A percentile compares a stretch with the other conserved stretches of the same genome.
These are phyloP conservation scores for Oreocharis arfaki DNA, from an alignment of 2,113 vertebrate genomes.

Conservation along the genomic window DNA sequence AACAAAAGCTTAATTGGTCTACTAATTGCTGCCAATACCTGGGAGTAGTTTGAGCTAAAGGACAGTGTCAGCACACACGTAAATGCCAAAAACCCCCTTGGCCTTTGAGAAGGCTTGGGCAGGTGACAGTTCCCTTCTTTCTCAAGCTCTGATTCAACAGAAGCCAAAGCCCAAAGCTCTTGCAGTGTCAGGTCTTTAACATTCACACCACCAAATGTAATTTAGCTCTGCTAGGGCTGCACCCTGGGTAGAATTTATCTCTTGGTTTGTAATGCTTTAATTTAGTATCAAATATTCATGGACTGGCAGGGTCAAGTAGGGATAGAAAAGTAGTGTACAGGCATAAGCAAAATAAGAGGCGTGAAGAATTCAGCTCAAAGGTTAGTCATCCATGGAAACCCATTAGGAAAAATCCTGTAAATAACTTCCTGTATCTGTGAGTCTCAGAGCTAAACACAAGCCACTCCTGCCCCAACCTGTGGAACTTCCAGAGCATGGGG, in stretches of 20 bases:
- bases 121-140: background rate
- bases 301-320: constrained; percentile 15
- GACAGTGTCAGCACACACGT: background rate
- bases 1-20: background rate
- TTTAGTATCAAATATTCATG: constrained; percentile 38
- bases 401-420: constrained; percentile 17
- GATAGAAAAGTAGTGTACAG: constrained; percentile 6
- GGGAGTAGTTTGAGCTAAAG: background rate
- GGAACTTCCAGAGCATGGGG: background rate
- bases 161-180: background rate
- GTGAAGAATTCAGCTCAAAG: background rate
- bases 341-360: background rate
- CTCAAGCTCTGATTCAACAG: background rate
- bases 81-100: background rate
- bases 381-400: background rate
- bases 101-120: background rate
- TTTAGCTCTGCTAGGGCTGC: background rate
- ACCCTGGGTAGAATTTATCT: background rate
- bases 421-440: background rate
- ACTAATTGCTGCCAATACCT: background rate
- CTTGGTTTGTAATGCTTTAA: constrained; percentile 15
- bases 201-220: background rate
- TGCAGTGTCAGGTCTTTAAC: background rate
- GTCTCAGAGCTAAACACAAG: background rate
- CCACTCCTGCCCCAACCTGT: accelerated